A percentile compares a stretch with the other conserved stretches of the same genome.
Conservation (phyloP, 2,797 vertebrate species). For the Hippocampus kuda region DNA sequence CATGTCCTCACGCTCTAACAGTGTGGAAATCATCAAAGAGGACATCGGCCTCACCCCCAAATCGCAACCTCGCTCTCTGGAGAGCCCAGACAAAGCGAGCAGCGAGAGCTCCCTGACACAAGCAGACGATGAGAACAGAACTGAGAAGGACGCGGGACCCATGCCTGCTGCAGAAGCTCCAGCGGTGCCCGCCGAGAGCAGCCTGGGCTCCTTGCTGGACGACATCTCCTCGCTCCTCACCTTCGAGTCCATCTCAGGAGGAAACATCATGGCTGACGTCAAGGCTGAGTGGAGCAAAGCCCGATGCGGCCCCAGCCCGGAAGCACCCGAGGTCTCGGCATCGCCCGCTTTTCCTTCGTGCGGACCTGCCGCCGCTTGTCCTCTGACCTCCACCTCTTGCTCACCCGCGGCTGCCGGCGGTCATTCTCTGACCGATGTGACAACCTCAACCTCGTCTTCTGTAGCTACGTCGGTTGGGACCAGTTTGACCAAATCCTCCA, state of each 20-base stretch:
- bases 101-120: background rate
- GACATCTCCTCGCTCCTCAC: constrained; percentile 97
- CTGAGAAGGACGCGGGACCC: constrained; percentile 42
- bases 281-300: constrained; percentile 83
- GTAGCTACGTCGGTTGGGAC: constrained; percentile 23
- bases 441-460: constrained; percentile 19
- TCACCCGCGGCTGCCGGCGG: constrained; percentile 9
- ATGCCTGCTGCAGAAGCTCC: constrained; percentile 68
- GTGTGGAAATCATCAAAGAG: constrained; percentile 75
- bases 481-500: constrained; percentile 41
- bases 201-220: constrained; percentile 84
- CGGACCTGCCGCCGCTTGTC: constrained; percentile 41
- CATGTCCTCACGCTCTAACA: constrained; percentile 69
- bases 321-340: constrained; percentile 35
- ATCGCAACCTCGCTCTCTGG: constrained; percentile 49
- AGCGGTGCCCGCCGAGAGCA: constrained; percentile 74
- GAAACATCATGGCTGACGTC: constrained; percentile 89
- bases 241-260: constrained; percentile 93
- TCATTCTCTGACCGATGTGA: constrained; percentile 14
- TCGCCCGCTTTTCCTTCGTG: constrained; percentile 32
- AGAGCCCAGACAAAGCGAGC: constrained; percentile 43
- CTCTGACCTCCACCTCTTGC: constrained; percentile 20
- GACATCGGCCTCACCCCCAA: constrained; percentile 67
- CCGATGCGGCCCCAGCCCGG: constrained; percentile 48
- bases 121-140: constrained; percentile 31